Evolutionary conservation across 1,140 invertebrate genomes (phyloP).

Genomic region (Harlomillsia oculata): DNA sequence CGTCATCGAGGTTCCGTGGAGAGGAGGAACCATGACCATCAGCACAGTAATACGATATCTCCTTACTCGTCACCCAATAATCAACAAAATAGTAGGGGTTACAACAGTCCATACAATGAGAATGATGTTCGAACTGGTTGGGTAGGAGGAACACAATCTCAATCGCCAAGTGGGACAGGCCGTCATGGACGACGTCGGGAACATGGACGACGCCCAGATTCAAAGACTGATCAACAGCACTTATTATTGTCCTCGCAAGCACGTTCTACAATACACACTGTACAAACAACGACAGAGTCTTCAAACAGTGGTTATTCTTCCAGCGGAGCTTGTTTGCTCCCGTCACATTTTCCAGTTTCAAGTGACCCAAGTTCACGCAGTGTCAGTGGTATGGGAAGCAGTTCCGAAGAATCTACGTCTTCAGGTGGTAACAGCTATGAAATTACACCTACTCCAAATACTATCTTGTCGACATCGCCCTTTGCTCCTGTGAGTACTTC

Average conservation of each 20-base stretch:
- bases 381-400: slow-evolving; percentile 1
- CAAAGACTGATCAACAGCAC: background rate
- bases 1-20: background rate
- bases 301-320: slow-evolving; percentile 1
- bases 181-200: background rate
- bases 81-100: background rate
- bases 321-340: slow-evolving; percentile 8
- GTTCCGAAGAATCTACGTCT: background rate
- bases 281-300: slow-evolving; percentile 17
- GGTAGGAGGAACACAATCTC: background rate
- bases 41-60: background rate
- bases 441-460: background rate
- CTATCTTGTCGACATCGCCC: background rate
- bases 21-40: background rate
- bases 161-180: background rate
- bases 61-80: background rate
- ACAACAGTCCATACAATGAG: no score
- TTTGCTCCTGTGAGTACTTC: background rate
- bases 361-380: background rate
- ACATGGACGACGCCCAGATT: background rate
- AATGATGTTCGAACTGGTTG: no score
- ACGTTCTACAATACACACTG: background rate
- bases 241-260: background rate
- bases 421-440: background rate
- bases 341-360: slow-evolving; percentile 1